A percentile compares a stretch with the other conserved stretches of the same genome.
phyloP scores from a whole-genome alignment of 1,140 invertebrate genomes.

The Neodiprion fabricii region DNA sequence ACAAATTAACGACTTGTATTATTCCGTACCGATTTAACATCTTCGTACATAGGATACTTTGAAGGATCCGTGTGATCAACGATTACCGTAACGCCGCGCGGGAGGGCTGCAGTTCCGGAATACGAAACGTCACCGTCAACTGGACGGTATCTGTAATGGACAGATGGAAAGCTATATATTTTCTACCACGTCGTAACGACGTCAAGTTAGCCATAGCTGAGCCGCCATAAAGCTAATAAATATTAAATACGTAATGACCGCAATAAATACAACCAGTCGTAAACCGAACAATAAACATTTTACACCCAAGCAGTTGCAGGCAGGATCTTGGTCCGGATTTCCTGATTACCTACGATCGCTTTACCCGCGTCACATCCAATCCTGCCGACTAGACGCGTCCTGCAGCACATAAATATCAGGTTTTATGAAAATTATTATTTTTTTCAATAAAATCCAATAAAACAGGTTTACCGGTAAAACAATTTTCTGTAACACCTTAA shows the following conservation, averaged over 20 bases:
- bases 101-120: not conserved
- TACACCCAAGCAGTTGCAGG: not conserved
- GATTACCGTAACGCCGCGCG: not conserved
- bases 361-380: too few relatives aligned
- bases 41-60: not conserved
- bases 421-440: not conserved
- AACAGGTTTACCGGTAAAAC: not conserved
- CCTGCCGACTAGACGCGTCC: too few relatives aligned
- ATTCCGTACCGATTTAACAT: too few relatives aligned
- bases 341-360: not conserved
- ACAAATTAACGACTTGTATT: too few relatives aligned
- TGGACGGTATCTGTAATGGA: not conserved
- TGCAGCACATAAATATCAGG: too few relatives aligned
- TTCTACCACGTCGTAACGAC: not conserved
- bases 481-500: not conserved
- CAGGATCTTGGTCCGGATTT: not conserved
- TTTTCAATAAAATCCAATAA: not conserved
- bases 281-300: constrained; percentile 9
- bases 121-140: not conserved
- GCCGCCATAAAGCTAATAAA: constrained; percentile 9
- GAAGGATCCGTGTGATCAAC: not conserved
- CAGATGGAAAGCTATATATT: not conserved
- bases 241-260: constrained; percentile 11
- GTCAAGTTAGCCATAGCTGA: constrained; percentile 8
- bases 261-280: constrained; percentile 12